Conservation (phyloP, 2,797 vertebrate species). For the Vespertilio murinus region DNA sequence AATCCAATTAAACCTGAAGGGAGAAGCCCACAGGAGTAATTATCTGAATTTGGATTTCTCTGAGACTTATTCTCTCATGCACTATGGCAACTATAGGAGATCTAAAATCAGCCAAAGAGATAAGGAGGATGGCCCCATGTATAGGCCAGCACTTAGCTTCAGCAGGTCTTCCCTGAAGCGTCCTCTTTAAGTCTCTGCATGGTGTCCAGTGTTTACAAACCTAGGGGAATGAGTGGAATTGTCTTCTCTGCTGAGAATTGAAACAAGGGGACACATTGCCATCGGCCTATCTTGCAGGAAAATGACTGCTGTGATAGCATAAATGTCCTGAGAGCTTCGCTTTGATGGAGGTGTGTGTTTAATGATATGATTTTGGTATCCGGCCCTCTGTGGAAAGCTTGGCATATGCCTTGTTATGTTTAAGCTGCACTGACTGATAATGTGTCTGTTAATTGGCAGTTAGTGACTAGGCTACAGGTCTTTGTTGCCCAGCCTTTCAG, state of each 20-base stretch:
- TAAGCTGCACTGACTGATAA: slow-evolving; percentile 53
- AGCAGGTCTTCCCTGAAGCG: background rate
- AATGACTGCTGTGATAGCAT: background rate
- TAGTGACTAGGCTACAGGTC: slow-evolving; percentile 6
- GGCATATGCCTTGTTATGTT: slow-evolving; percentile 53
- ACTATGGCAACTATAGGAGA: background rate
- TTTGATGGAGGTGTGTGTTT: slow-evolving; percentile 48
- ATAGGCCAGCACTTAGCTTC: background rate
- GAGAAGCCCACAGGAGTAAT: background rate
- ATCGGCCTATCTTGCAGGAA: slow-evolving; percentile 26
- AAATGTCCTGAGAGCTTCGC: background rate
- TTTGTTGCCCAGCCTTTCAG: slow-evolving; percentile 49
- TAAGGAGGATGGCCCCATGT: background rate
- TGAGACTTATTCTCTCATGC: background rate
- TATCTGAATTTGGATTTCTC: background rate
- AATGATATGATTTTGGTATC: slow-evolving; percentile 57
- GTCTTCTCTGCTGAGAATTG: background rate
- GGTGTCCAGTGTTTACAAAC: background rate
- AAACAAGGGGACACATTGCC: background rate
- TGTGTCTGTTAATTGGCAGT: slow-evolving; percentile 58
- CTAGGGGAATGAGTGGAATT: background rate
- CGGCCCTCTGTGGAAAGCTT: slow-evolving; percentile 1
- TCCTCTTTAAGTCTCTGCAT: background rate
- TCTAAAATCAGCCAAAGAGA: background rate
- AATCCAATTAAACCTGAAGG: background rate